phyloP scores from a whole-genome alignment of 2,888 invertebrate genomes.

The Acanthococcus lagerstroemiae region DNA sequence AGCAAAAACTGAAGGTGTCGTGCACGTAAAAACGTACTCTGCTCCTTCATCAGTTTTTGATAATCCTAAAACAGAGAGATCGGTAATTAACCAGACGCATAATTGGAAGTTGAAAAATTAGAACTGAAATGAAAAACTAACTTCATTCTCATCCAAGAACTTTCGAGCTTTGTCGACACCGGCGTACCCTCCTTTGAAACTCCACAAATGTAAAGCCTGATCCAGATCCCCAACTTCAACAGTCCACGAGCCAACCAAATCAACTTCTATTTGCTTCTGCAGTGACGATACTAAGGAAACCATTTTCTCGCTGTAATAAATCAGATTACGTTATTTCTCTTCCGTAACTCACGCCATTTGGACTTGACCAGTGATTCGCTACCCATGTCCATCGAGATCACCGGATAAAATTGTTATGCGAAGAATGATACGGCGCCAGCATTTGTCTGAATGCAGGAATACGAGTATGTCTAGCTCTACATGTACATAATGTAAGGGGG shows the following conservation, averaged over 20 bases:
- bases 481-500: no score
- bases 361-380: no score
- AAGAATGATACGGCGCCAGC: neutral
- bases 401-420: neutral
- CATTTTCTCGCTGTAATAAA: constrained; percentile 55
- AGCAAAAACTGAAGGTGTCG: constrained; percentile 86
- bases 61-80: constrained; percentile 50
- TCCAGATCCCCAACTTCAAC: constrained; percentile 95
- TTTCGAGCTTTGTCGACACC: constrained; percentile 69
- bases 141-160: constrained; percentile 57
- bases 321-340: neutral
- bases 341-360: neutral
- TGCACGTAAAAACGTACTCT: constrained; percentile 67
- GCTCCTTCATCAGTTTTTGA: constrained; percentile 59
- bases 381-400: no score
- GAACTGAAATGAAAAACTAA: constrained; percentile 40
- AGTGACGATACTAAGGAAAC: constrained; percentile 66
- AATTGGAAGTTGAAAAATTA: neutral
- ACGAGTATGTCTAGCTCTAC: neutral
- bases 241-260: constrained; percentile 90
- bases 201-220: constrained; percentile 93
- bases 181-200: constrained; percentile 85
- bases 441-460: neutral
- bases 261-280: constrained; percentile 62
- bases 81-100: neutral